Conservation (phyloP, 1,140 invertebrate species). For the Pogonomyrmex californicus region DNA sequence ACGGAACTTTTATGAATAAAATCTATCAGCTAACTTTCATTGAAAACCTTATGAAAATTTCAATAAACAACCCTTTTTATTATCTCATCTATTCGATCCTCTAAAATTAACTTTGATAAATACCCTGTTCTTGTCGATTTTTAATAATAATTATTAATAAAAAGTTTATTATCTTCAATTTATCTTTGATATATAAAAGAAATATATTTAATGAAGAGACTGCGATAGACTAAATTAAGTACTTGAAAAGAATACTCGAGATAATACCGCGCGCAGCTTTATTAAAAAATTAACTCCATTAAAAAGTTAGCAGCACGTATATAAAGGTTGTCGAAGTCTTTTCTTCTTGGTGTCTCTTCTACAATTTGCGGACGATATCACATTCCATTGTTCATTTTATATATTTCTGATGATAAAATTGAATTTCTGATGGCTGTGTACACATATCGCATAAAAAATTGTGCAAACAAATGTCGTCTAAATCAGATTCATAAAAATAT, state of each 20-base stretch:
- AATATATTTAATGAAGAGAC: conserved; percentile 33
- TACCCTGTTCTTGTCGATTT: conserved; percentile 16
- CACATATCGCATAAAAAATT: neutral
- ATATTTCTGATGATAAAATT: conserved; percentile 22
- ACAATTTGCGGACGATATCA: conserved; percentile 31
- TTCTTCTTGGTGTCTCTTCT: neutral
- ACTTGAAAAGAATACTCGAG: conserved; percentile 48
- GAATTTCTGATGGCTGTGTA: neutral
- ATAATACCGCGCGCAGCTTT: conserved; percentile 41
- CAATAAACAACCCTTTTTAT: conserved; percentile 50
- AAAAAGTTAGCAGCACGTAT: conserved; percentile 55
- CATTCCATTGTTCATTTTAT: neutral
- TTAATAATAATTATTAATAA: conserved; percentile 18
- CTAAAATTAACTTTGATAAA: conserved; percentile 21
- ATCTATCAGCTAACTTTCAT: neutral
- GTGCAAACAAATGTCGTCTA: neutral
- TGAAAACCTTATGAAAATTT: neutral
- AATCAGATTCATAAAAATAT: neutral
- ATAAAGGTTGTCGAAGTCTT: conserved; percentile 32
- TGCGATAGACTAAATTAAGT: conserved; percentile 54
- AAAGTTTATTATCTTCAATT: conserved; percentile 59
- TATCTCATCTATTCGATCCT: neutral
- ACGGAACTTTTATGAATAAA: conserved; percentile 27
- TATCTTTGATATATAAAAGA: conserved; percentile 45
- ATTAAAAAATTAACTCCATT: conserved; percentile 68